Percentiles rank a stretch among this genome's conserved stretches.
Conservation (phyloP, 2,113 vertebrate genomes). For the Festucalex cinctus region DNA sequence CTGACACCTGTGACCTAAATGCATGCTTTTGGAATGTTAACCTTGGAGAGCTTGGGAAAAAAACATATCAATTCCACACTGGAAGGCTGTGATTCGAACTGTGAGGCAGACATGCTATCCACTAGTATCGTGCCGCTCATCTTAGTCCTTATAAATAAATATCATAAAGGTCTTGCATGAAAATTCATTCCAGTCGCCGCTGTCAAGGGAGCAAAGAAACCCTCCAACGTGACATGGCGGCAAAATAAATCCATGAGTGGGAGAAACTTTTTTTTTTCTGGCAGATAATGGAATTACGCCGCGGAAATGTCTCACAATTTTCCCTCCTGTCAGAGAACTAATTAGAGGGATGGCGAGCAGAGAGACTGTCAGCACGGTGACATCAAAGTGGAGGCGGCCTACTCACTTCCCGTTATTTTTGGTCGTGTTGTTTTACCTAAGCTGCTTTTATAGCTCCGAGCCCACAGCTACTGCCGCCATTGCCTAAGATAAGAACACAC, state of each 20-base stretch:
- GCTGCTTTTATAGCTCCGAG: constrained; percentile 44
- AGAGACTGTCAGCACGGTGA: constrained; percentile 57
- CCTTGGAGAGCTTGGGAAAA: neutral
- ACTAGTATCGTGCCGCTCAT: too few species aligned
- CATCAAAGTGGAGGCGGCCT: constrained; percentile 57
- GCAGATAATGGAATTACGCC: constrained; percentile 60
- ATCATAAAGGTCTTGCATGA: neutral
- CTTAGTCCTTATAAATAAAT: neutral
- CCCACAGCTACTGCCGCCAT: constrained; percentile 26
- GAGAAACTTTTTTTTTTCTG: constrained; percentile 21
- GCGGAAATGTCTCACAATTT: constrained; percentile 45
- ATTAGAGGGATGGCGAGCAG: constrained; percentile 51
- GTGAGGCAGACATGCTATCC: too few species aligned
- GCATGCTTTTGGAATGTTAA: too few species aligned
- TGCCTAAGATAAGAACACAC: constrained; percentile 47
- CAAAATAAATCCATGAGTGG: constrained; percentile 37
- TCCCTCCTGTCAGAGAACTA: constrained; percentile 51
- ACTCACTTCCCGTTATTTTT: constrained; percentile 37
- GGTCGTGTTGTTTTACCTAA: constrained; percentile 54
- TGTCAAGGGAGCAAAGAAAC: constrained; percentile 8
- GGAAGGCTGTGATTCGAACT: too few species aligned
- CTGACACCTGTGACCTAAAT: too few species aligned
- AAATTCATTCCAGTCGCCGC: neutral
- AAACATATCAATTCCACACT: neutral
- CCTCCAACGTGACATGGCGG: constrained; percentile 16